Conservation (phyloP, 2,113 vertebrate genomes). For the Poecile atricapillus region DNA sequence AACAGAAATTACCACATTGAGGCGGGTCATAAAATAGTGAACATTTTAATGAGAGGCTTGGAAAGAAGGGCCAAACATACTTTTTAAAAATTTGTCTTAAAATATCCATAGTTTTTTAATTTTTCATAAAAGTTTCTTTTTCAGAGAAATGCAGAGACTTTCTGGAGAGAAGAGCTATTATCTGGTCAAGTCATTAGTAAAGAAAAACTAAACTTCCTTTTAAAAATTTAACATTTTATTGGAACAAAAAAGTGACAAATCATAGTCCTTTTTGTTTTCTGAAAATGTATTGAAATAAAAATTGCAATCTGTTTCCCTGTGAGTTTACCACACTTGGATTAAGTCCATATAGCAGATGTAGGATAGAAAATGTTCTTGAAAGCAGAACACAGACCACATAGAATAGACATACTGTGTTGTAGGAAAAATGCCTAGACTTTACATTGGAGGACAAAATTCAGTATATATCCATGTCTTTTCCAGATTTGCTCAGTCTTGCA, state of each 20-base stretch:
- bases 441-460: neutral
- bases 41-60: neutral
- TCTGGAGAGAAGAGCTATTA: neutral
- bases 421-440: conserved; percentile 4
- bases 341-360: neutral
- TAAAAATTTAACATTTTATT: neutral
- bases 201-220: neutral
- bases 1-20: neutral
- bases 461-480: neutral
- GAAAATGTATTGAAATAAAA: neutral
- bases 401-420: neutral
- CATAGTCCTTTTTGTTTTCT: neutral
- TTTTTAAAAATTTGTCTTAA: neutral
- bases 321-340: neutral
- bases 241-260: neutral
- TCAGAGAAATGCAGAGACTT: neutral
- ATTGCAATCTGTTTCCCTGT: neutral
- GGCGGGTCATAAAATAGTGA: neutral
- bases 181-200: neutral
- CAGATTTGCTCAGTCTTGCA: neutral
- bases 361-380: neutral
- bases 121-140: neutral
- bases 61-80: neutral
- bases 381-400: neutral
- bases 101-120: neutral